These are phyloP conservation scores for Gibbula magus DNA, from an alignment of 2,888 invertebrate genomes.

Conservation along the genomic window DNA sequence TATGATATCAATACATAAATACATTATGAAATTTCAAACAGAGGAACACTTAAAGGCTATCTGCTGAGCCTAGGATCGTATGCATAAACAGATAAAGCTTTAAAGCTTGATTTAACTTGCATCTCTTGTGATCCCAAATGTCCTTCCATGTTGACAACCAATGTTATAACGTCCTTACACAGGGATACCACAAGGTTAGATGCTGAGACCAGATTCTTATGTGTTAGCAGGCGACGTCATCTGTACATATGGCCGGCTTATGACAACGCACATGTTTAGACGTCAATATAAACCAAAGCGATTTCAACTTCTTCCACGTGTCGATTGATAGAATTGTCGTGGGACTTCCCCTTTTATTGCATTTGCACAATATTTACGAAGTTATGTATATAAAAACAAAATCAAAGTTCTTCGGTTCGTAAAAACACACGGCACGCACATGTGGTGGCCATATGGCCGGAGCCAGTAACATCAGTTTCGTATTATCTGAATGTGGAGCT, in stretches of 20 bases:
- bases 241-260: neutral
- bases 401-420: conserved; percentile 23
- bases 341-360: conserved; percentile 19
- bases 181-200: no score
- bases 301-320: conserved; percentile 18
- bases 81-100: no score
- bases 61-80: no score
- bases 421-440: conserved; percentile 19
- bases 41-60: no score
- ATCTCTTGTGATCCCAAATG: no score
- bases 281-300: conserved; percentile 6
- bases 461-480: conserved; percentile 8
- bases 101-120: no score
- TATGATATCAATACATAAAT: no score
- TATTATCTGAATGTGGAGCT: conserved; percentile 9
- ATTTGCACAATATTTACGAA: conserved; percentile 25
- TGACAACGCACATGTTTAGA: neutral
- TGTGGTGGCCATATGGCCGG: neutral
- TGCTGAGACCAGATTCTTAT: no score
- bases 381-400: conserved; percentile 25
- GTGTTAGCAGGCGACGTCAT: neutral
- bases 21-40: no score
- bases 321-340: conserved; percentile 16
- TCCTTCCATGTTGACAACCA: no score
- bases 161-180: no score